Percentiles rank a stretch among this genome's conserved stretches.
Conservation (phyloP, 2,797 vertebrate species). For the Sebastes iracundus region DNA sequence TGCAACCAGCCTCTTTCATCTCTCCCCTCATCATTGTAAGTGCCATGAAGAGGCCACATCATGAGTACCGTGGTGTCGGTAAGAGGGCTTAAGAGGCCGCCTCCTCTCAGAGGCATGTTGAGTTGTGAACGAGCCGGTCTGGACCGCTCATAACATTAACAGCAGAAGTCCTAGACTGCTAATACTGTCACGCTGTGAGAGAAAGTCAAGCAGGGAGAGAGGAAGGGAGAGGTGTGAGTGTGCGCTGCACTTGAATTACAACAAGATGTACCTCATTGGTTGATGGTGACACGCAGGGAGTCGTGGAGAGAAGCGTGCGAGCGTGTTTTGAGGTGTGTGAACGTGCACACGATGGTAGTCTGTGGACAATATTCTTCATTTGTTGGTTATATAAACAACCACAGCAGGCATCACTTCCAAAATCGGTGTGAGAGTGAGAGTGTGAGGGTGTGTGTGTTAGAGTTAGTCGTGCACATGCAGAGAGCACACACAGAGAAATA, state of each 20-base stretch:
- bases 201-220: conserved; percentile 46
- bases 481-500: conserved; percentile 38
- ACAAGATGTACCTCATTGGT: conserved; percentile 1
- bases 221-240: background rate
- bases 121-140: conserved; percentile 37
- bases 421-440: background rate
- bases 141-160: conserved; percentile 63
- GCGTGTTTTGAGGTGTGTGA: background rate
- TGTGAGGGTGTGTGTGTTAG: background rate
- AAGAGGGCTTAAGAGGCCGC: conserved; percentile 53
- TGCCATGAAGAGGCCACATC: conserved; percentile 37
- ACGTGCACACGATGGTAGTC: background rate
- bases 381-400: conserved; percentile 43
- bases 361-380: conserved; percentile 24
- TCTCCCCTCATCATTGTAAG: conserved; percentile 34
- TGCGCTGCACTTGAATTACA: conserved; percentile 27
- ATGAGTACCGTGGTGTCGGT: conserved; percentile 33
- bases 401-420: conserved; percentile 25
- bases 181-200: conserved; percentile 59
- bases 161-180: conserved; percentile 51
- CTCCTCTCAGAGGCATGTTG: conserved; percentile 46
- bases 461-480: conserved; percentile 10
- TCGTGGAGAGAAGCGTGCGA: background rate
- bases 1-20: conserved; percentile 22
- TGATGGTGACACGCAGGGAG: conserved; percentile 6